These are phyloP conservation scores for Phortica okadai DNA, from an alignment of 2,888 invertebrate genomes.

Conservation along the genomic window DNA sequence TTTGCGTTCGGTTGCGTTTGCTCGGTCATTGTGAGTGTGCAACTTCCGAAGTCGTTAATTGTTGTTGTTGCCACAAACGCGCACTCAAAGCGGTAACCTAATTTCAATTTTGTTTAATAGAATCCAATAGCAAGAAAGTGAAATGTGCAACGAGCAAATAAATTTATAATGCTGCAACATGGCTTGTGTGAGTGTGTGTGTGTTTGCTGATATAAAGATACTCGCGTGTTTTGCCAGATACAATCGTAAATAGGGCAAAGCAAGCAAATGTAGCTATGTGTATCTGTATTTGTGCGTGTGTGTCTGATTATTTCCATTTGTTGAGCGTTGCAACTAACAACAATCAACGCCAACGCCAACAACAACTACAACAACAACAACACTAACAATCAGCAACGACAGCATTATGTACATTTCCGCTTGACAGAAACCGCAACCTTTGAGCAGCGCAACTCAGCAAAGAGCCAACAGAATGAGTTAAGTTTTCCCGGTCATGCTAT, in stretches of 20 bases:
- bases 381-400: background rate
- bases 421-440: slow-evolving; percentile 29
- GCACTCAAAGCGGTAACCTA: slow-evolving; percentile 12
- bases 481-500: slow-evolving; percentile 1
- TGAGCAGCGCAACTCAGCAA: slow-evolving; percentile 14
- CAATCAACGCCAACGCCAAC: background rate
- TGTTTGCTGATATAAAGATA: background rate
- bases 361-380: slow-evolving; percentile 7
- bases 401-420: slow-evolving; percentile 28
- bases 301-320: slow-evolving; percentile 24
- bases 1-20: background rate
- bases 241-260: background rate
- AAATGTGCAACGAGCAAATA: slow-evolving; percentile 23
- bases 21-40: background rate
- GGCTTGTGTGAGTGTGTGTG: background rate
- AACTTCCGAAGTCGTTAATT: background rate
- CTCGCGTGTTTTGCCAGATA: background rate
- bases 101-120: slow-evolving; percentile 26
- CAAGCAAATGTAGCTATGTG: background rate
- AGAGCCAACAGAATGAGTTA: slow-evolving; percentile 15
- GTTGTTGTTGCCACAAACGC: background rate
- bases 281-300: background rate
- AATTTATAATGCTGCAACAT: slow-evolving; percentile 5
- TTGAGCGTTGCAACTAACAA: slow-evolving; percentile 13
- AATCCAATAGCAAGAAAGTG: slow-evolving; percentile 9